phyloP scores from a whole-genome alignment of 2,888 invertebrate genomes.

The Phrixothrix hirtus region DNA sequence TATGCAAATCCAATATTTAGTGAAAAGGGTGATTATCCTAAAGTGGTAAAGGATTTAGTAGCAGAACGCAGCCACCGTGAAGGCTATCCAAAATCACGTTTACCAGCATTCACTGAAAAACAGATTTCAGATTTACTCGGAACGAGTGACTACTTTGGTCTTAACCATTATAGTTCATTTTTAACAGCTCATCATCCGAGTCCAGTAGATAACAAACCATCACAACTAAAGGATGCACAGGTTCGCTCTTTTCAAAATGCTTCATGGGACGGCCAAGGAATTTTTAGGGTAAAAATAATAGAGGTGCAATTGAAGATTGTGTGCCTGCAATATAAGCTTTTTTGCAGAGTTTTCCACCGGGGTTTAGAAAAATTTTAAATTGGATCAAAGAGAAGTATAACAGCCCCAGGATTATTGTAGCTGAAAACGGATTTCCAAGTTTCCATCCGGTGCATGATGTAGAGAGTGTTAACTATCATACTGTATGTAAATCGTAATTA shows the following conservation, averaged over 20 bases:
- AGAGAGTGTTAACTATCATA: conserved; percentile 1
- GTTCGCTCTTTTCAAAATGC: background rate
- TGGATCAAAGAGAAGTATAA: conserved; percentile 51
- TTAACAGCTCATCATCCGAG: background rate
- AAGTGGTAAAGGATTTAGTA: conserved; percentile 64
- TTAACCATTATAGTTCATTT: conserved; percentile 66
- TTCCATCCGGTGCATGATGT: background rate
- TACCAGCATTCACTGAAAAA: conserved; percentile 64
- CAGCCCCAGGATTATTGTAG: conserved; percentile 53
- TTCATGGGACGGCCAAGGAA: background rate
- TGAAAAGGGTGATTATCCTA: conserved; percentile 67
- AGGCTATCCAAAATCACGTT: conserved; percentile 63
- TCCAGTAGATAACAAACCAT: background rate
- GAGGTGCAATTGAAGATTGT: no score
- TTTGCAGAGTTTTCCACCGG: conserved; percentile 59
- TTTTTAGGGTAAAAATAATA: background rate
- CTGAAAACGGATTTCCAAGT: conserved; percentile 20
- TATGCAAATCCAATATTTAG: conserved; percentile 58
- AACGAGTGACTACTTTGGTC: conserved; percentile 72
- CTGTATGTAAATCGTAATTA: background rate
- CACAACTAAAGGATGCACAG: background rate
- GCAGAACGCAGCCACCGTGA: conserved; percentile 62
- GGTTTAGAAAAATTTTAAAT: conserved; percentile 60
- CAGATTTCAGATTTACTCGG: conserved; percentile 65
- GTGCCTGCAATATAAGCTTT: background rate